phyloP scores from a whole-genome alignment of 1,140 invertebrate species.

The Aphaenogaster floridana region DNA sequence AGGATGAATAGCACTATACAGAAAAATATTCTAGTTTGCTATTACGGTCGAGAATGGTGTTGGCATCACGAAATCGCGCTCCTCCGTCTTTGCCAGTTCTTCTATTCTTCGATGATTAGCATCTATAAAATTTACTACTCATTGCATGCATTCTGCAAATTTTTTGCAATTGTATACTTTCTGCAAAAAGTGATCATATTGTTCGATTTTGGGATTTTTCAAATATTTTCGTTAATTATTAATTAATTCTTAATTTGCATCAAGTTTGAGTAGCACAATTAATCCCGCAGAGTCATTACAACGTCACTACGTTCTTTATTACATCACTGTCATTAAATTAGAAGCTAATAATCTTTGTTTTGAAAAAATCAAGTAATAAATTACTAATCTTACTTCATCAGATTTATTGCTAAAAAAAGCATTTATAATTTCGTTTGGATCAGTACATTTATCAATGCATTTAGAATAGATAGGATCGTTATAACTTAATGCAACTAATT shows the following conservation, averaged over 20 bases:
- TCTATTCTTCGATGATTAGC: background rate
- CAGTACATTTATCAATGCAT: background rate
- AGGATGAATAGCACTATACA: background rate
- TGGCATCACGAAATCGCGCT: background rate
- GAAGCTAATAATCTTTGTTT: background rate
- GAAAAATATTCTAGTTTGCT: background rate
- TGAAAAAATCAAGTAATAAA: slow-evolving; percentile 5
- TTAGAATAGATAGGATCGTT: background rate
- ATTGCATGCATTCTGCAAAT: background rate
- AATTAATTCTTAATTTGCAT: background rate
- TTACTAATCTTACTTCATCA: background rate
- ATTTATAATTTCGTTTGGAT: background rate
- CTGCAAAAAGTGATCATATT: background rate
- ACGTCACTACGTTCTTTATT: background rate
- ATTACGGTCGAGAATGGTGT: background rate
- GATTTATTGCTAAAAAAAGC: background rate
- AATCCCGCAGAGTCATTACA: background rate
- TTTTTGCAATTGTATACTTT: background rate
- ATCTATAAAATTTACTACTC: background rate
- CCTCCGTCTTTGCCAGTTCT: background rate
- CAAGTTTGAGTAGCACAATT: background rate
- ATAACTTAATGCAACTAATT: background rate
- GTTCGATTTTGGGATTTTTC: background rate
- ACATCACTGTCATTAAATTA: background rate
- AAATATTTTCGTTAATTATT: background rate